These are phyloP conservation scores for Chrysomela aeneicollis DNA, from an alignment of 2,888 invertebrate genomes.

Conservation along the genomic window DNA sequence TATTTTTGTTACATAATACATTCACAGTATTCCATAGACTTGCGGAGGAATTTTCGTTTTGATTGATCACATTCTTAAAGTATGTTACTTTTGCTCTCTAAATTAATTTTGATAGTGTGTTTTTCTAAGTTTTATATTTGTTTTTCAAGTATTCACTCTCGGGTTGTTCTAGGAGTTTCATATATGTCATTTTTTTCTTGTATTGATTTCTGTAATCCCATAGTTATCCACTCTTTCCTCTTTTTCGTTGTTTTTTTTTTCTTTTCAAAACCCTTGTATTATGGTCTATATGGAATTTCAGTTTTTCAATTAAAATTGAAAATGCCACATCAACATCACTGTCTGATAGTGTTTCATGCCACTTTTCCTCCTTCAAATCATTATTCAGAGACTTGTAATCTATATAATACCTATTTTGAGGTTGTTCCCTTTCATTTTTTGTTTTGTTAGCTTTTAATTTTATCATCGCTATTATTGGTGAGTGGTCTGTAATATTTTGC, in stretches of 20 bases:
- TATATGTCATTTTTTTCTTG: no score
- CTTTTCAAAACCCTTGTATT: no score
- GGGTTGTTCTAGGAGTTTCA: constrained; percentile 11
- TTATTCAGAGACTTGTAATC: no score
- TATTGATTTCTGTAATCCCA: no score
- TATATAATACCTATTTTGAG: neutral
- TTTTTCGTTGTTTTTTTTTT: no score
- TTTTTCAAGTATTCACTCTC: neutral
- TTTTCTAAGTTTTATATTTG: constrained; percentile 12
- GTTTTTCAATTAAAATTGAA: no score
- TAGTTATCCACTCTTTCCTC: no score
- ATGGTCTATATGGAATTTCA: no score
- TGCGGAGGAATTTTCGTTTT: constrained; percentile 6
- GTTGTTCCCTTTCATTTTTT: constrained; percentile 5
- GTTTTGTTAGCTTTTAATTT: constrained; percentile 1
- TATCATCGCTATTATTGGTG: constrained; percentile 14
- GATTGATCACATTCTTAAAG: neutral
- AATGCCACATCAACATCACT: no score
- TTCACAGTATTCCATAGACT: neutral
- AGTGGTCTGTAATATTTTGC: constrained; percentile 9
- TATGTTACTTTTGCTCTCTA: constrained; percentile 5
- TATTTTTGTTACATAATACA: constrained; percentile 17
- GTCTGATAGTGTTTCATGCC: no score
- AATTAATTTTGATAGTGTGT: constrained; percentile 12
- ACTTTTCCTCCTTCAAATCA: no score